Base-by-base conservation (phyloP, 2,888 invertebrate genomes). In the Pheosia gnoma region DNA sequence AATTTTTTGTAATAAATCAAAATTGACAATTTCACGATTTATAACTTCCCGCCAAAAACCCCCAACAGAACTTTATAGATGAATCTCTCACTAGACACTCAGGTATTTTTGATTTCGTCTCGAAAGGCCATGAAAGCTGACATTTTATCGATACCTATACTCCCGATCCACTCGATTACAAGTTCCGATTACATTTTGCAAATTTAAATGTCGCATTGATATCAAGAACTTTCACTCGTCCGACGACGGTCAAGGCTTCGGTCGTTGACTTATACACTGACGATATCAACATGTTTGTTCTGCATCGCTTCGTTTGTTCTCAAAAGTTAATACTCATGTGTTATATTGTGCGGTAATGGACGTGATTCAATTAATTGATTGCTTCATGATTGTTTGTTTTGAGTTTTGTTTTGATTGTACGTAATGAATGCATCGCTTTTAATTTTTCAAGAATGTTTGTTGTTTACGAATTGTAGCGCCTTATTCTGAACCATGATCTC, bases 221-320 rank as follows among this genome's bases (percentile, higher is more conserved):
- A 25, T 70, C 59, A 70, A 64, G 7, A 58, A 84, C 88, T 87
- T 89, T 89, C 89, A 82, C 90, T 85, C 70, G 25, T 25, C 25
- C 25, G 25, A 25, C 25, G 66, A 67, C 84, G 88, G 85, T 88
- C 87, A 88, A 87, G 86, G 87, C 82, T 75, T 77, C 76, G 85
- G 85, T 82, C 86, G 76, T 72, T 79, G 85, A 85, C 85, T 72
- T 56, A 8, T 39, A 37, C 25, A 25, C 25, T 51, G 13, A 11
- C 57, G 65, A 56, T 3, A 54, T 43, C 55, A 49, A 54, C 38
- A 10, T 25, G 45, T 57, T 57, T 38, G 41, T 5, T 2, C 59
- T 68, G 66, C 79, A 79, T 71, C 63, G 62, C 75, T 65, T 54
- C 13, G n/a, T 72, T 67, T 60, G 49, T 67, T 10, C 9, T 43